These are phyloP conservation scores for Salvelinus sp. DNA, from an alignment of 2,113 vertebrate genomes.

Conservation along the genomic window DNA sequence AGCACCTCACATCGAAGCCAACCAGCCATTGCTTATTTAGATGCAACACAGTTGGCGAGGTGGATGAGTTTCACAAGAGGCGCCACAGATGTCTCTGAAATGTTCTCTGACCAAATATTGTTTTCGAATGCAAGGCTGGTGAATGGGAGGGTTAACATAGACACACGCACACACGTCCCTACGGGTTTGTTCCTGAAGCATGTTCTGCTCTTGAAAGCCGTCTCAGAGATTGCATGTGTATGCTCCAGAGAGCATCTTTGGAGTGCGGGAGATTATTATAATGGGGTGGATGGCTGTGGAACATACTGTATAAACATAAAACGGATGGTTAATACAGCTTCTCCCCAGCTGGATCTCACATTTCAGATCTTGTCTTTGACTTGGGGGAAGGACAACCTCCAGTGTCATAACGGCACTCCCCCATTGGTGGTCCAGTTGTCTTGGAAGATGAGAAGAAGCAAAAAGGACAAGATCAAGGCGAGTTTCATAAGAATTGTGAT, in stretches of 20 bases:
- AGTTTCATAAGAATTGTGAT: conserved; percentile 9
- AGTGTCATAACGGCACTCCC: neutral
- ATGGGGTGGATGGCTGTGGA: conserved; percentile 38
- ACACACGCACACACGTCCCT: conserved; percentile 11
- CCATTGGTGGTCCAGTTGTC: conserved; percentile 24
- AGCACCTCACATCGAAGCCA: neutral
- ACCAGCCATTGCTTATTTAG: neutral
- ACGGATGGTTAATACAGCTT: conserved; percentile 12
- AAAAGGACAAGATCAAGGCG: conserved; percentile 4
- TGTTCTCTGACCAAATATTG: neutral
- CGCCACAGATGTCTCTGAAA: neutral
- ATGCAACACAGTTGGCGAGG: neutral
- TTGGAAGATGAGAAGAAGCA: neutral
- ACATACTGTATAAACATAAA: conserved; percentile 11
- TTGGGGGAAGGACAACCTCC: conserved; percentile 8
- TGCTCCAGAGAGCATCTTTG: conserved; percentile 34
- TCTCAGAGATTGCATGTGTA: conserved; percentile 27
- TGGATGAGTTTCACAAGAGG: neutral
- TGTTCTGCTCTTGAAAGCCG: conserved; percentile 42
- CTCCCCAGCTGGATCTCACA: conserved; percentile 32
- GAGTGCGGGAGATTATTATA: conserved; percentile 50
- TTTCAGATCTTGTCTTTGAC: conserved; percentile 23
- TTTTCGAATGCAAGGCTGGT: neutral
- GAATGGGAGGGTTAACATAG: neutral
- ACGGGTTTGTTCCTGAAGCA: conserved; percentile 30